A percentile compares a stretch with the other conserved stretches of the same genome.
These are phyloP conservation scores for Parauchenoglanis punctatus DNA, from an alignment of 2,797 vertebrate genomes.

Conservation along the genomic window DNA sequence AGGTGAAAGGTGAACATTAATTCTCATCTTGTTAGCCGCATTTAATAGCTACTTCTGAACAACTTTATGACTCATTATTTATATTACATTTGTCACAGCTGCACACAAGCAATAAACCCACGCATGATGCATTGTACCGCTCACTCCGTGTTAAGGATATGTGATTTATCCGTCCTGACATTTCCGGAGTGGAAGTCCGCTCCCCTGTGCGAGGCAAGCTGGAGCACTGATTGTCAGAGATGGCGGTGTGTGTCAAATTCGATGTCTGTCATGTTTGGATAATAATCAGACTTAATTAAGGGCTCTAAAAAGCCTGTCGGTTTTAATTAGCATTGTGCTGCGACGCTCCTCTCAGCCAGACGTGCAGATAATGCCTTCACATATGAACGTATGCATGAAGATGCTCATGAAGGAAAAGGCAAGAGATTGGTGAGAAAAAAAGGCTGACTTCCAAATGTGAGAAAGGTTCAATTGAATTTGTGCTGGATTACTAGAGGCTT, in stretches of 20 bases:
- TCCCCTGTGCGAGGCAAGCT: constrained; percentile 45
- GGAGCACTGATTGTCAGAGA: constrained; percentile 60
- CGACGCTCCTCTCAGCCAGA: constrained; percentile 73
- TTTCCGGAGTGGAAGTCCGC: constrained; percentile 53
- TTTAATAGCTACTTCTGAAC: constrained; percentile 20
- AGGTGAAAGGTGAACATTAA: constrained; percentile 33
- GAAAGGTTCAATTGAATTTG: background rate
- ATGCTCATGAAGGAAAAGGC: background rate
- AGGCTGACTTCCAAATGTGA: background rate
- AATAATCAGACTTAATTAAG: constrained; percentile 81
- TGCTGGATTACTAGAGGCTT: no score
- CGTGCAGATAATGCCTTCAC: constrained; percentile 64
- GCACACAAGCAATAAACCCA: constrained; percentile 47
- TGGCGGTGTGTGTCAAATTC: constrained; percentile 75
- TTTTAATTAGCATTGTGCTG: constrained; percentile 74
- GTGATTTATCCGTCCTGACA: constrained; percentile 60
- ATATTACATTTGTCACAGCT: constrained; percentile 48
- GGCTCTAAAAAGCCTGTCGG: constrained; percentile 81
- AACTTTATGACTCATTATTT: constrained; percentile 45
- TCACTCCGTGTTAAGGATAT: constrained; percentile 45
- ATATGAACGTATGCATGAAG: constrained; percentile 52
- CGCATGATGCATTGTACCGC: constrained; percentile 40
- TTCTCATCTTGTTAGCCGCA: constrained; percentile 28
- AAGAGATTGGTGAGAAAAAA: background rate
- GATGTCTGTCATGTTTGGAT: constrained; percentile 81